phyloP scores from a whole-genome alignment of 1,140 invertebrate genomes.

The Bombus cullumanus region DNA sequence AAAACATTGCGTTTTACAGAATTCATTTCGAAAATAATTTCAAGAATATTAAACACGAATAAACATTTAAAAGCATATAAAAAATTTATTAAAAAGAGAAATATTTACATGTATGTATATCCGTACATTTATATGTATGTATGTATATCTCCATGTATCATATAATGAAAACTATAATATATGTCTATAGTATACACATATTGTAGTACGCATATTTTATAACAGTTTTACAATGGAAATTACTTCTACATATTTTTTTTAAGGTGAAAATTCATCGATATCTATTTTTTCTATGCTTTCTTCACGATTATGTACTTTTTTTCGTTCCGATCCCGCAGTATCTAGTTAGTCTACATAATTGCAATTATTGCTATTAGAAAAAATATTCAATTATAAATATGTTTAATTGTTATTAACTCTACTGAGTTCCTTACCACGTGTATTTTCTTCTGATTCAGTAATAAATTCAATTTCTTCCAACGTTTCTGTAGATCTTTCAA shows the following conservation, averaged over 20 bases:
- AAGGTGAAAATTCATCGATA: slow-evolving; percentile 60
- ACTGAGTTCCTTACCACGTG: slow-evolving; percentile 28
- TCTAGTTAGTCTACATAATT: background rate
- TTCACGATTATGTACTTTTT: slow-evolving; percentile 26
- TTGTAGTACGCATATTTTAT: background rate
- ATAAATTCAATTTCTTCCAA: slow-evolving; percentile 44
- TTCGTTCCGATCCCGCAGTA: slow-evolving; percentile 26
- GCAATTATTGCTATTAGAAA: slow-evolving; percentile 11
- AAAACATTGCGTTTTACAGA: background rate
- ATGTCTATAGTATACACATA: background rate
- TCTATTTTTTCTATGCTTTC: slow-evolving; percentile 65
- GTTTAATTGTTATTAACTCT: background rate
- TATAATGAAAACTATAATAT: slow-evolving; percentile 1
- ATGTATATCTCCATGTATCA: background rate
- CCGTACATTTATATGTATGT: no score
- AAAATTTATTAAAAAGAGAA: background rate
- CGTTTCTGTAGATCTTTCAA: slow-evolving; percentile 69
- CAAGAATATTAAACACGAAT: no score
- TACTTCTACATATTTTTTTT: slow-evolving; percentile 21
- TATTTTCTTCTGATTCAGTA: slow-evolving; percentile 40
- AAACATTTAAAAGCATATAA: background rate
- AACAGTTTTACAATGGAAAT: slow-evolving; percentile 23
- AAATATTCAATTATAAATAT: background rate
- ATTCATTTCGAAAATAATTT: background rate
- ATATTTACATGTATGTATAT: no score